These are phyloP conservation scores for Gallinago media DNA, from an alignment of 2,113 vertebrate species.

Conservation along the genomic window DNA sequence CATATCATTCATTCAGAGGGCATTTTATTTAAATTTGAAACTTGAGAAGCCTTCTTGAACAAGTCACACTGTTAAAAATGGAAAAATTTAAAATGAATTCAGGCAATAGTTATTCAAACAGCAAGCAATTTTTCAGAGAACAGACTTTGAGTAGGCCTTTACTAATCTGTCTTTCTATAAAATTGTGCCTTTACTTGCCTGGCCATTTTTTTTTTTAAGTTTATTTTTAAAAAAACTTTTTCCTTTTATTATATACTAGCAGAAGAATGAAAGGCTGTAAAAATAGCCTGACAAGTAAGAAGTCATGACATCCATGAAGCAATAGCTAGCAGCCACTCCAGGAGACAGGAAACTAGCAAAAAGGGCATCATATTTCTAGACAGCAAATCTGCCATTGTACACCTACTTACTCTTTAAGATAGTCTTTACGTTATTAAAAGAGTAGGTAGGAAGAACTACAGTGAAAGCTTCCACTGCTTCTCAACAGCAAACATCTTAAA, in stretches of 20 bases:
- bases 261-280: neutral
- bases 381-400: neutral
- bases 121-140: neutral
- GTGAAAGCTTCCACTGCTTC: neutral
- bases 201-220: neutral
- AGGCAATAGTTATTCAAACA: neutral
- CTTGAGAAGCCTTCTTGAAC: neutral
- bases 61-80: neutral
- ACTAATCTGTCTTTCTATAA: neutral
- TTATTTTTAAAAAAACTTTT: neutral
- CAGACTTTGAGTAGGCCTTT: neutral
- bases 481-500: neutral
- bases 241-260: neutral
- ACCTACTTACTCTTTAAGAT: neutral
- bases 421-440: neutral
- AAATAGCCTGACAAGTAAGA: neutral
- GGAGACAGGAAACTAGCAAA: neutral
- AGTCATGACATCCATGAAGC: neutral
- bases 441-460: neutral
- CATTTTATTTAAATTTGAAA: neutral
- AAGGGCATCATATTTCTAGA: neutral
- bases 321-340: neutral
- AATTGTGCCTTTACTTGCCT: rapidly evolving
- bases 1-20: neutral
- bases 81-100: neutral